These are phyloP conservation scores for Acrocephalus scirpaceus DNA, from an alignment of 2,797 vertebrate species.

Conservation along the genomic window DNA sequence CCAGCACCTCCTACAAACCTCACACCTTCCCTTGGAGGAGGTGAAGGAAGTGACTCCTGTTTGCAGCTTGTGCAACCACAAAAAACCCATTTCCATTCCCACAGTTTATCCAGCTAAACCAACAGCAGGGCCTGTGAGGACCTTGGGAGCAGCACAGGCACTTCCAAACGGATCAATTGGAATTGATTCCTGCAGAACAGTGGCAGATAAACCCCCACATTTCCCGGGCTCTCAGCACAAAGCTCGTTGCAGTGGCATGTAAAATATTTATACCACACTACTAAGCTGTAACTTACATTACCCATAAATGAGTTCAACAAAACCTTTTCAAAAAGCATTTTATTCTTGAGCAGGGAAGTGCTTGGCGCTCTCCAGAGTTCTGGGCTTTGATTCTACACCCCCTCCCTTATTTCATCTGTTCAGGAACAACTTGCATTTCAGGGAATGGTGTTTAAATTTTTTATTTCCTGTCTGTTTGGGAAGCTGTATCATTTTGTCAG, in stretches of 20 bases:
- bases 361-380: neutral
- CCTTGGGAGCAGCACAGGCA: neutral
- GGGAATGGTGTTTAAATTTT: neutral
- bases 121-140: neutral
- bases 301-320: neutral
- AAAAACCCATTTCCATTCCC: neutral
- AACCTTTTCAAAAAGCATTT: constrained; percentile 31
- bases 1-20: neutral
- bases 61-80: neutral
- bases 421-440: neutral
- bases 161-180: neutral
- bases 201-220: neutral
- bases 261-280: constrained; percentile 56
- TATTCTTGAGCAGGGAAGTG: neutral
- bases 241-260: neutral
- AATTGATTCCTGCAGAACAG: neutral
- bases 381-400: neutral
- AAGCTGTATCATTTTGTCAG: neutral
- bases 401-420: neutral
- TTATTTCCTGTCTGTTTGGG: neutral
- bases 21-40: neutral
- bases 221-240: neutral
- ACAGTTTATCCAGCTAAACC: neutral
- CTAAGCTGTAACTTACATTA: constrained; percentile 12
- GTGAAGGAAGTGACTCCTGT: neutral